Evolutionary conservation across 1,140 invertebrate genomes (phyloP), one percentile per base, ranked within the genome.

Genomic region (Achroia grisella): DNA sequence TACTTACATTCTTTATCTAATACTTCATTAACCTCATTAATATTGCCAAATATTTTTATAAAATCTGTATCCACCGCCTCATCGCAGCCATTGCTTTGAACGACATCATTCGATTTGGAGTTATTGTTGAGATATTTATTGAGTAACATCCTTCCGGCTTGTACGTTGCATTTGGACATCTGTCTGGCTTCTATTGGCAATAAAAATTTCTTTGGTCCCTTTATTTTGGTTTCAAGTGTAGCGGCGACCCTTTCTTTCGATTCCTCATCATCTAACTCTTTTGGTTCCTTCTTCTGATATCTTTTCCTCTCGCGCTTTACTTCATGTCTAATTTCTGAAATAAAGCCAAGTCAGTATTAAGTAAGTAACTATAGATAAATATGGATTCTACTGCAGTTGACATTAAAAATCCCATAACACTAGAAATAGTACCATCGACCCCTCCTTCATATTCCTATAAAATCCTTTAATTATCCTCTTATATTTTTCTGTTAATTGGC

Each of bases 1-100:
- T 36, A 76, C 76, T 82, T 32, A 83, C 79, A 40, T 48, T 83
- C 76, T 32, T 52, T 45, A 52, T 83, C 76, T 40, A 83, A 52
- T 1, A 77, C 10, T 14, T 74, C 67, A 13, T 80, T 79, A 10
- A 83, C 47, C 13, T 82, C 74, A 31, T 75, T 76, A 0, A 64
- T 71, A 31, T 23, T 74, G 2, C 76, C 76, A 29, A 80, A 82
- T 4, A 82, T 57, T 45, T 79, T 79, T 1, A 70, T 30, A 34
- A 57, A 76, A 35, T 75, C 62, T 0, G 58, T 23, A 39, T 48
- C 39, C 8, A 44, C 41, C 8, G 32, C 29, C 9, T 56, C 55
- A n/a, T 50, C 28, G 14, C 35, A 31, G 15, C 30, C 12, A 2
- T 28, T 28, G 4, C 11, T n/a, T 2, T 29, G 2, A 0, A 9